Percentiles rank a stretch among this genome's conserved stretches.
Evolutionary conservation across 2,113 vertebrate genomes (phyloP).

Genomic region (Montifringilla adamsi): DNA sequence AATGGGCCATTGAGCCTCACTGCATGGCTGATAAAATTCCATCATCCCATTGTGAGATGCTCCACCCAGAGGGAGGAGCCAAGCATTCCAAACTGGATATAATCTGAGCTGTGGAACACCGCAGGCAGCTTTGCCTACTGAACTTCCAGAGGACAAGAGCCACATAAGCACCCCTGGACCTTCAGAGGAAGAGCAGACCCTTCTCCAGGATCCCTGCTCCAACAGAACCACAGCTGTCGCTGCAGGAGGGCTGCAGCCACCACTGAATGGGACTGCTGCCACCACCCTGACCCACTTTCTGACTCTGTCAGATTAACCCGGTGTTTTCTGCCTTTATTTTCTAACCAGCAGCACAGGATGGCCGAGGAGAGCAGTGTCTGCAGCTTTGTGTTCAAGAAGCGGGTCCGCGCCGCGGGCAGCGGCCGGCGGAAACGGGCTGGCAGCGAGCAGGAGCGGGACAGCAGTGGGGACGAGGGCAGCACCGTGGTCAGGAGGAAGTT

Average conservation of each 20-base stretch:
- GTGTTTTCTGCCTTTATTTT: background rate
- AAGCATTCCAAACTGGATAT: background rate
- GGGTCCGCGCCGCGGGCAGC: constrained; percentile 67
- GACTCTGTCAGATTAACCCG: background rate
- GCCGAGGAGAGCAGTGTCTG: constrained; percentile 39
- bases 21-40: background rate
- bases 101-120: background rate
- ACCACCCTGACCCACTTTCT: background rate
- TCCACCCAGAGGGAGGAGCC: background rate
- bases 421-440: constrained; percentile 67
- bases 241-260: background rate
- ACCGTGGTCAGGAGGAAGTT: constrained; percentile 78
- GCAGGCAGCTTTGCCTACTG: background rate
- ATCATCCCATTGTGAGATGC: background rate
- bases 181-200: background rate
- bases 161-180: background rate
- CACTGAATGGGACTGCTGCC: background rate
- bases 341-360: rapidly evolving
- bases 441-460: background rate
- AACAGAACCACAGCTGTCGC: too few species aligned
- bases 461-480: constrained; percentile 57
- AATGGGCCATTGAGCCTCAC: background rate
- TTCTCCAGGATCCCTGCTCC: background rate
- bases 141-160: background rate
- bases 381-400: constrained; percentile 85